phyloP scores from a whole-genome alignment of 2,113 vertebrate species.

The Lutjanus erythropterus region DNA sequence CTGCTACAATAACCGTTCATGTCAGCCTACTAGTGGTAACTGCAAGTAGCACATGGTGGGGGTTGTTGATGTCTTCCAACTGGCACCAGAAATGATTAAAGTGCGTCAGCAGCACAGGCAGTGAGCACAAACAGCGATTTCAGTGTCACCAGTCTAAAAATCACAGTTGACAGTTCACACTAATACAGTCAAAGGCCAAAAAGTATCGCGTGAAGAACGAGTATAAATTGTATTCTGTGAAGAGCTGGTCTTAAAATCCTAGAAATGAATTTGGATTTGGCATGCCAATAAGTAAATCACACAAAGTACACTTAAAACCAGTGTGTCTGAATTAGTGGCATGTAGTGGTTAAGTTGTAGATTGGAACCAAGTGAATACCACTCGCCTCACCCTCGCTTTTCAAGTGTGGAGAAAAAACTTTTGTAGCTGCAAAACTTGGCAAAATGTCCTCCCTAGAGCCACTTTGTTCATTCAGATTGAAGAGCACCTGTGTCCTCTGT shows the following conservation, averaged over 20 bases:
- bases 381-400: no score
- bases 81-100: neutral
- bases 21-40: slow-evolving; percentile 31
- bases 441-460: no score
- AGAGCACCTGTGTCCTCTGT: no score
- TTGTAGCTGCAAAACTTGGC: no score
- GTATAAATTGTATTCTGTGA: neutral
- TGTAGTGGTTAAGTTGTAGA: no score
- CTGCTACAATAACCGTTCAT: slow-evolving; percentile 24
- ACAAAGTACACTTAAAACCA: neutral
- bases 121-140: neutral
- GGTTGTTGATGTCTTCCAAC: slow-evolving; percentile 22
- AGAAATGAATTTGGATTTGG: neutral
- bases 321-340: no score
- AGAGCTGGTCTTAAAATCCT: neutral
- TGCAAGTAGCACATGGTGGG: slow-evolving; percentile 43
- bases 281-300: neutral
- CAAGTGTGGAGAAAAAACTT: no score
- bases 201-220: no score
- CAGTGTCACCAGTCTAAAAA: neutral
- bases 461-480: no score
- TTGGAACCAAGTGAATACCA: no score
- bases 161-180: neutral
- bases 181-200: neutral
- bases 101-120: neutral